Conservation (phyloP, 2,797 vertebrate species). For the Poecilia gillii region DNA sequence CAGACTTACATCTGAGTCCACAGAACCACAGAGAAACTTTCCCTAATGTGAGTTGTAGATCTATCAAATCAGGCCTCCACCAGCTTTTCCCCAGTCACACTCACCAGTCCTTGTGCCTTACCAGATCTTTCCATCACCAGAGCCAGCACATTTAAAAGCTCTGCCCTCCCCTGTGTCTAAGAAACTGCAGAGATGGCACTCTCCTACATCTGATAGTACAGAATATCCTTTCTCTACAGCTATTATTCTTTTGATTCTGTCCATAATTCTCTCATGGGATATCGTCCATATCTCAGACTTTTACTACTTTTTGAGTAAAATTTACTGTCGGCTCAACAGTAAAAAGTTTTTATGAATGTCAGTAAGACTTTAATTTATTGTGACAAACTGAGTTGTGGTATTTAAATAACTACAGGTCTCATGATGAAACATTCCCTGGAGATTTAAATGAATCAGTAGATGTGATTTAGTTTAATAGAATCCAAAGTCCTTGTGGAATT, state of each 20-base stretch:
- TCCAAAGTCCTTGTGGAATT: constrained; percentile 30
- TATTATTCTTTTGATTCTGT: not conserved
- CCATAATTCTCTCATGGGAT: not conserved
- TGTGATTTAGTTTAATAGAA: constrained; percentile 43
- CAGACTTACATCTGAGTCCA: not conserved
- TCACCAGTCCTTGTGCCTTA: not conserved
- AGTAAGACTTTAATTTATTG: not conserved
- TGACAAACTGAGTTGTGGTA: not conserved
- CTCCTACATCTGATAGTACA: not conserved
- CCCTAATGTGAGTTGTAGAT: not conserved
- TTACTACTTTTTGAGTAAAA: not conserved
- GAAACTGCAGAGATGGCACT: not conserved
- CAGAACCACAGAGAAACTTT: not conserved
- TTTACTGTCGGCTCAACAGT: not conserved
- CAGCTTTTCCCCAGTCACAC: not conserved
- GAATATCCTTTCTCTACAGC: not conserved
- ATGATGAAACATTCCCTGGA: constrained; percentile 12
- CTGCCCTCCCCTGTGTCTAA: not conserved
- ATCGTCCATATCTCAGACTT: not conserved
- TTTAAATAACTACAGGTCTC: constrained; percentile 6
- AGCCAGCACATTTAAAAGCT: not conserved
- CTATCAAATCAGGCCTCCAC: not conserved
- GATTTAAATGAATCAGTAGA: constrained; percentile 36
- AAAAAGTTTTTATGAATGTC: not conserved
- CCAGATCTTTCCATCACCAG: not conserved